Evolutionary conservation across 2,888 invertebrate genomes (phyloP), one percentile per base, ranked within the genome.

Genomic region (Dugesia japonica): DNA sequence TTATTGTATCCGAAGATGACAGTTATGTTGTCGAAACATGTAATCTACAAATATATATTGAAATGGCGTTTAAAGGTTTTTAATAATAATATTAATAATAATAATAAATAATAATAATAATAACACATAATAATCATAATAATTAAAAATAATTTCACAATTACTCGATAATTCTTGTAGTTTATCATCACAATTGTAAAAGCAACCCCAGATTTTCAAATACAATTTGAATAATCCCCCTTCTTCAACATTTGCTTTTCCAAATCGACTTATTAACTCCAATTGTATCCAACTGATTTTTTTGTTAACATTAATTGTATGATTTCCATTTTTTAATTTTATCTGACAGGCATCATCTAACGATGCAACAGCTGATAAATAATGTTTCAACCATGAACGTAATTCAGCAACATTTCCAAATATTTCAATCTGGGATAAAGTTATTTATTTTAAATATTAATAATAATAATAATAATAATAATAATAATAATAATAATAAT

Each of bases 141-240:
- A 31, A 31, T 31, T 31, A 31, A 31, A 7, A 31, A 31, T 31
- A 31, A 31, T 31, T 31, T 31, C n/a, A n/a, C n/a, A n/a, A 56
- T n/a, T n/a, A 23, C 9, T 1, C 17, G n/a, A 23, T 13, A 23
- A 56, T 56, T 9, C n/a, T 56, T n/a, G 56, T n/a, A 13, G n/a
- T 31, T 31, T 31, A 20, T 56, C 56, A 56, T 56, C 56, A 23
- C 56, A 56, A n/a, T 56, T 56, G 56, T 56, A 56, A 56, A 56
- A 56, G 56, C 56, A 56, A 20, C 56, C 56, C 56, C 56, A 56
- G 7, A 56, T 56, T 56, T 56, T 56, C 1, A 56, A 23, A n/a
- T 56, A 56, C 17, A 56, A 9, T n/a, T 56, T 56, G 17, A 20
- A 56, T 13, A 56, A n/a, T 4, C 56, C 56, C 4, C 56, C 23